Evolutionary conservation across 2,888 invertebrate genomes (phyloP), one percentile per base, ranked within the genome.

Genomic region (Nesidiocoris tenuis): DNA sequence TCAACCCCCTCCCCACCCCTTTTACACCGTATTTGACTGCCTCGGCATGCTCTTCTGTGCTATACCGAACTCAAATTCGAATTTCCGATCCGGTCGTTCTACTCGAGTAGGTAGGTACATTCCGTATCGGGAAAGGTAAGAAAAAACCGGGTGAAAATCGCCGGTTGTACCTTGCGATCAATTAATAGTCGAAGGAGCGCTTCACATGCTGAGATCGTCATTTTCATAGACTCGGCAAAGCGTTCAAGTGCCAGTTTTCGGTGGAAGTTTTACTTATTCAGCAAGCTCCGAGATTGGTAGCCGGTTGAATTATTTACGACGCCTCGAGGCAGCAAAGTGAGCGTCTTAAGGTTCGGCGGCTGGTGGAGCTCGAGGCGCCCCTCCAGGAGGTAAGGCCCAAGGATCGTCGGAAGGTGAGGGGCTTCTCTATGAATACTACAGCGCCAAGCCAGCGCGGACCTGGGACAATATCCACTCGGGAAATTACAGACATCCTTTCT

Each of bases 401-500:
- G 3, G 5, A 39, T 3, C 39, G 39, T 39, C 5, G 39, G 19
- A 16, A 61, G 18, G 21, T 22, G 39, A 12, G 12, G 39, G 39
- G 57, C n/a, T 65, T 57, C 74, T 65, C 74, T 66, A 75, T 75
- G 66, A 75, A 75, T 75, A 66, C 74, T 39, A 25, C 74, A 75
- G 39, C 39, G 39, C 3, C 3, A 39, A 39, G 39, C 39, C 5
- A 39, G 39, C 39, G 39, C 65, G 65, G 74, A 66, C 74, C 66
- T 75, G 65, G 74, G 66, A 75, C 74, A 75, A 75, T 75, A 75
- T 75, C 74, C 74, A 75, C 74, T 65, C 74, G 74, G 74, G 74
- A 75, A 75, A 75, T 75, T 75, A 75, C 74, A 75, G 74, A 75
- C 74, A 66, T 65, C 74, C 74, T 72, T 61, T 61, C 72, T 72